Evolutionary conservation across 1,140 invertebrate genomes (phyloP).

Genomic region (Patella vulgata): DNA sequence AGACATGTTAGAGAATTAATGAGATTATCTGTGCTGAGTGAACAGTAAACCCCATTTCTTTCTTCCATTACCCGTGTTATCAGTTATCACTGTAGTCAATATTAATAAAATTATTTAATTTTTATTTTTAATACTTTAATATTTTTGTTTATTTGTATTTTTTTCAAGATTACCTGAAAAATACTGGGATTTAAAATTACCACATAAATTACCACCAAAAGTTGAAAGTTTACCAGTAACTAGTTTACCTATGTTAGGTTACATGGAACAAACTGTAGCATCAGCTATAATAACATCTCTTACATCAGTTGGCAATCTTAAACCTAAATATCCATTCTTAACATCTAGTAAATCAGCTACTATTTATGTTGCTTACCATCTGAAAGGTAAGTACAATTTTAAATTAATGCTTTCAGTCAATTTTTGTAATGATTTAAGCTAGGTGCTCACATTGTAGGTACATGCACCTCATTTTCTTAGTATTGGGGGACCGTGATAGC

Average conservation of each 20-base stretch:
- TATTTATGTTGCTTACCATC: conserved; percentile 66
- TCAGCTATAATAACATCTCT: conserved; percentile 61
- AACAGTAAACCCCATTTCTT: too few relatives aligned
- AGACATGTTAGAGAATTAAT: too few relatives aligned
- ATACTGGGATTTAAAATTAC: conserved; percentile 60
- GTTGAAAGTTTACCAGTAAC: conserved; percentile 53
- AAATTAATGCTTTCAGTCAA: too few relatives aligned
- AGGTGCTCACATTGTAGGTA: too few relatives aligned
- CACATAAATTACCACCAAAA: conserved; percentile 67
- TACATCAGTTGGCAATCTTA: conserved; percentile 63
- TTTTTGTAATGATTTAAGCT: not conserved
- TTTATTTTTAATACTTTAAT: not conserved
- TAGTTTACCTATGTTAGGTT: conserved; percentile 65
- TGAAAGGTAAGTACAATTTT: conserved; percentile 62
- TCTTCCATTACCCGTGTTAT: too few relatives aligned
- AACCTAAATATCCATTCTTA: conserved; percentile 68
- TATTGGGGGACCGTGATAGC: too few relatives aligned
- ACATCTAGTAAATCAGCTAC: conserved; percentile 61
- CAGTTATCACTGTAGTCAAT: too few relatives aligned
- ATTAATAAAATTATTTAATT: too few relatives aligned
- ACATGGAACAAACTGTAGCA: conserved; percentile 66
- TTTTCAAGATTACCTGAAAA: conserved; percentile 64
- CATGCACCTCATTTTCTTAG: too few relatives aligned
- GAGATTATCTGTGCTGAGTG: too few relatives aligned
- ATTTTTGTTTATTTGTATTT: too few relatives aligned